Evolutionary conservation across 35 echinoderm and acorn worm species (phyloP).

Genomic region (Nesometra sesokonis): DNA sequence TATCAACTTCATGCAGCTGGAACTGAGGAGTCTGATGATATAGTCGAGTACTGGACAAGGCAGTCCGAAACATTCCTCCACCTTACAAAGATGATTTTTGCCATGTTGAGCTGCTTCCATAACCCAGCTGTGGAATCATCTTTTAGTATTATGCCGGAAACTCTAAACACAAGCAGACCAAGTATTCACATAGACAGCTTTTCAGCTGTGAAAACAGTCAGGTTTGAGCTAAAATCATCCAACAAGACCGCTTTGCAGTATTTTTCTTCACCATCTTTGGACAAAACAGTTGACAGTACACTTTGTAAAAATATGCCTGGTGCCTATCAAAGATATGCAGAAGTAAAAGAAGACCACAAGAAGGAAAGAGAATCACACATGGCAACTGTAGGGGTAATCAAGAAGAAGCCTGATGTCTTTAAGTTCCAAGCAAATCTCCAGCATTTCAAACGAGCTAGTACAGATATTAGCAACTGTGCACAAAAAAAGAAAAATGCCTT

Average conservation of each 20-base stretch:
- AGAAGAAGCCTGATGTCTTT: background rate
- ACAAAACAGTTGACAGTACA: no score
- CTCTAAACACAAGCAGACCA: background rate
- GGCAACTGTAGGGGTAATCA: slow-evolving; percentile 7
- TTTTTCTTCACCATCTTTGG: no score
- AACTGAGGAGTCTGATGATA: no score
- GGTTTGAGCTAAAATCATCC: no score
- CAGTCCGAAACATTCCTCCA: slow-evolving; percentile 6
- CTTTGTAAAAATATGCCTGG: background rate
- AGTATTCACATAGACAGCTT: no score
- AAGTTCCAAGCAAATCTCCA: slow-evolving; percentile 5
- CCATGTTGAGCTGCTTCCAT: slow-evolving; percentile 27
- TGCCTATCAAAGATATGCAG: background rate
- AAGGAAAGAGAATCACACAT: background rate
- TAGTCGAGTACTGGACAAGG: no score
- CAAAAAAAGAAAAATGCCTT: background rate
- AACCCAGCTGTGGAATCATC: slow-evolving; percentile 26
- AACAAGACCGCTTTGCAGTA: background rate
- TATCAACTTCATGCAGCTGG: no score
- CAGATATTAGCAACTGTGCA: background rate
- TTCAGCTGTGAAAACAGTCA: no score
- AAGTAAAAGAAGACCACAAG: background rate
- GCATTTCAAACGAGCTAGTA: background rate
- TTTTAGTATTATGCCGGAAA: slow-evolving; percentile 19
- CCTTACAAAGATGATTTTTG: slow-evolving; percentile 23